Evolutionary conservation across 2,113 vertebrate species (phyloP), one percentile per base, ranked within the genome.

Genomic region (Crotalus tigris): DNA sequence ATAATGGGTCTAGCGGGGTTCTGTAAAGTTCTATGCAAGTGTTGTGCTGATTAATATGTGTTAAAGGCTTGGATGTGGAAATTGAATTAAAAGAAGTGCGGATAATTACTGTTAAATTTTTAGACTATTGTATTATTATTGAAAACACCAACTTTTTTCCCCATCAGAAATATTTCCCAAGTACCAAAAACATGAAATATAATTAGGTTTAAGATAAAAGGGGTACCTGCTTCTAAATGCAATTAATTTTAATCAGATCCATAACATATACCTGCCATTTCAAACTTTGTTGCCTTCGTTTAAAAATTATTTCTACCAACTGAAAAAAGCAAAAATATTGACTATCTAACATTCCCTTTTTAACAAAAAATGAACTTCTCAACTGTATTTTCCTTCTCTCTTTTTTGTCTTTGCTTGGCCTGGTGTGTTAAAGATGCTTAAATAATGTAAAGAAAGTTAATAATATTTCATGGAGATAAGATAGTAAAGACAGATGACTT

Each of bases 401-500:
- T 94, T 97, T 96, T 97, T 95, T 96, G 96, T 98, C 97, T 97
- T 98, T 97, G 97, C 97, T 97, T 95, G 97, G 97, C 97, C 85
- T 97, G 94, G 97, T 97, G 97, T 96, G n/a, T 96, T 96, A 95
- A 98, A 98, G 98, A 98, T 97, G 97, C 97, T 98, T 98, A 98
- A 98, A 98, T 97, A 97, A 98, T 97, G 97, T 98, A 98, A 98
- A 98, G 97, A 98, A 98, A 98, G 97, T 98, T 98, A 98, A 98
- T 98, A 98, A 98, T 97, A 98, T 98, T 97, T 98, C 98, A 91
- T 98, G 97, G 98, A 98, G 98, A 98, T 98, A 98, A 98, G 98
- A 96, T 96, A 86, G 96, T 94, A 96, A 93, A 95, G 92, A 85
- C 95, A 96, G 92, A 94, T 92, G 96, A 61, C 94, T 94, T 88